Conservation (phyloP, 1,140 invertebrate genomes). For the Pogonomyrmex californicus region DNA sequence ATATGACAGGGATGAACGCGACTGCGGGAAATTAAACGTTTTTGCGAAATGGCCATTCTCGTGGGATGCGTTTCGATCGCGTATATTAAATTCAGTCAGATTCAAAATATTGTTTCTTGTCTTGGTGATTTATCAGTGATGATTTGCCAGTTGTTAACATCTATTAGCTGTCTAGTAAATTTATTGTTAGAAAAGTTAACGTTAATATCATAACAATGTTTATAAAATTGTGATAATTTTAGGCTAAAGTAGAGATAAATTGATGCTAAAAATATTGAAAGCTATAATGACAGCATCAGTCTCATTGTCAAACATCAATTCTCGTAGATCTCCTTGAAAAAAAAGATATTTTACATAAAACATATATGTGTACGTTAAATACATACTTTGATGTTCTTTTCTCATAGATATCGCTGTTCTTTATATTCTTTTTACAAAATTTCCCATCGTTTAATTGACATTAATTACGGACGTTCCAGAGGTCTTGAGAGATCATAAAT, state of each 20-base stretch:
- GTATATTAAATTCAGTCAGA: background rate
- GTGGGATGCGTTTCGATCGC: background rate
- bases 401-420: background rate
- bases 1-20: background rate
- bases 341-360: background rate
- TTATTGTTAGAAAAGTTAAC: background rate
- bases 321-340: background rate
- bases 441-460: conserved; percentile 24
- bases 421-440: background rate
- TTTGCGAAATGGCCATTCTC: background rate
- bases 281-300: background rate
- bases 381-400: background rate
- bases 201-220: background rate
- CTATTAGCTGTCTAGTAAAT: background rate
- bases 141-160: background rate
- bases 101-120: background rate
- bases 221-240: background rate
- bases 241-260: background rate
- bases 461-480: conserved; percentile 1
- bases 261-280: background rate
- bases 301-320: background rate
- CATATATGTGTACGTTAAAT: background rate
- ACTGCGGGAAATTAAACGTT: conserved; percentile 9
- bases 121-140: background rate
- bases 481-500: background rate